These are phyloP conservation scores for Sycobia sp. DNA, from an alignment of 1,140 invertebrate species.

Conservation along the genomic window DNA sequence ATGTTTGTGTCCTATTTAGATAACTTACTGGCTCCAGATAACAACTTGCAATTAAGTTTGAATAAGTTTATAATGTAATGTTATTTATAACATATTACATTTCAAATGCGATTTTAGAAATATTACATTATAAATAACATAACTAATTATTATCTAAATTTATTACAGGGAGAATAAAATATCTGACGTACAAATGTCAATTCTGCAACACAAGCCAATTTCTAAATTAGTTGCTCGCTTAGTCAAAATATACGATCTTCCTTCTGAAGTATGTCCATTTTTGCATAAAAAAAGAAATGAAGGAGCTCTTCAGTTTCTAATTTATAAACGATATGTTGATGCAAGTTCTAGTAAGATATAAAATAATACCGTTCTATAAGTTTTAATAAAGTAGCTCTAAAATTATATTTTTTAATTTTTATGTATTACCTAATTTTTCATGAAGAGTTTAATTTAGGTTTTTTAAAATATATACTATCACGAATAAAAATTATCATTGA, in stretches of 20 bases:
- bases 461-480: no score
- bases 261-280: conserved; percentile 67
- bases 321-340: conserved; percentile 69
- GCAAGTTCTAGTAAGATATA: conserved; percentile 65
- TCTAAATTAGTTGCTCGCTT: conserved; percentile 68
- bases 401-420: no score
- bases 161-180: conserved; percentile 62
- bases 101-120: not conserved
- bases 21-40: conserved; percentile 59
- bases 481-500: no score
- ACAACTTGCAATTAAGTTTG: conserved; percentile 52
- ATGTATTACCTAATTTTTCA: no score
- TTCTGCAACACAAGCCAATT: conserved; percentile 65
- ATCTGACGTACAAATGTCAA: conserved; percentile 66
- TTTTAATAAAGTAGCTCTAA: no score
- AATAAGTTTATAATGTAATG: conserved; percentile 57
- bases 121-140: not conserved
- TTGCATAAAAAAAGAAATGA: conserved; percentile 67
- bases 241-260: conserved; percentile 67
- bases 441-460: no score
- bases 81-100: conserved; percentile 19
- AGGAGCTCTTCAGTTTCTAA: conserved; percentile 70
- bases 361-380: no score
- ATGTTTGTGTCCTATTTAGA: conserved; percentile 69
- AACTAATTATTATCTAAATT: not conserved